phyloP scores from a whole-genome alignment of 2,888 invertebrate genomes.

The Drosophila pegasa region DNA sequence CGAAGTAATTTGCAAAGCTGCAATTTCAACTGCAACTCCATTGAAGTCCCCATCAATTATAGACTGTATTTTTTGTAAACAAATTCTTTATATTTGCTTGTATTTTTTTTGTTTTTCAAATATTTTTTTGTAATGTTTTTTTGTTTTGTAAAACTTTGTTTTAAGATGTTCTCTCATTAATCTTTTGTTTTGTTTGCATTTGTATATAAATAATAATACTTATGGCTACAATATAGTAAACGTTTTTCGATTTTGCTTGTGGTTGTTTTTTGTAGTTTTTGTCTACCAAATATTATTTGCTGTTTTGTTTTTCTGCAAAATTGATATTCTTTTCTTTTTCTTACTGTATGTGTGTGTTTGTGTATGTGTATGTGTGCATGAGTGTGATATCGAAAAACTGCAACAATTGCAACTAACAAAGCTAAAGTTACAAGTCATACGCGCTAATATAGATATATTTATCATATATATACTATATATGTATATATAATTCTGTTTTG shows the following conservation, averaged over 20 bases:
- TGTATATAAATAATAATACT: constrained; percentile 84
- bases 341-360: constrained; percentile 12
- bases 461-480: constrained; percentile 34
- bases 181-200: constrained; percentile 55
- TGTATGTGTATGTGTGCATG: constrained; percentile 24
- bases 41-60: background rate
- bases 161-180: constrained; percentile 76
- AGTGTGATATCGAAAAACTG: constrained; percentile 70
- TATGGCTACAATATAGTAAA: constrained; percentile 81
- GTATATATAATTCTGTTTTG: constrained; percentile 33
- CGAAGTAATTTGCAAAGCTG: background rate
- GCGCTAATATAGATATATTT: constrained; percentile 64
- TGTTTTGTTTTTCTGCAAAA: constrained; percentile 7
- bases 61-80: constrained; percentile 69
- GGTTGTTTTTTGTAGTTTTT: constrained; percentile 33
- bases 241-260: constrained; percentile 67
- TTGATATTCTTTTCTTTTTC: constrained; percentile 1
- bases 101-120: constrained; percentile 60
- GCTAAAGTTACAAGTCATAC: constrained; percentile 70
- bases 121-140: constrained; percentile 53
- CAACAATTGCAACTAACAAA: constrained; percentile 79
- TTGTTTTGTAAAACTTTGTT: constrained; percentile 82
- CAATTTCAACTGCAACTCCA: background rate
- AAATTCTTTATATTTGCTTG: constrained; percentile 78
- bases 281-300: constrained; percentile 27